These are phyloP conservation scores for Trypoxylus dichotomus DNA, from an alignment of 1,140 invertebrate species.

Conservation along the genomic window DNA sequence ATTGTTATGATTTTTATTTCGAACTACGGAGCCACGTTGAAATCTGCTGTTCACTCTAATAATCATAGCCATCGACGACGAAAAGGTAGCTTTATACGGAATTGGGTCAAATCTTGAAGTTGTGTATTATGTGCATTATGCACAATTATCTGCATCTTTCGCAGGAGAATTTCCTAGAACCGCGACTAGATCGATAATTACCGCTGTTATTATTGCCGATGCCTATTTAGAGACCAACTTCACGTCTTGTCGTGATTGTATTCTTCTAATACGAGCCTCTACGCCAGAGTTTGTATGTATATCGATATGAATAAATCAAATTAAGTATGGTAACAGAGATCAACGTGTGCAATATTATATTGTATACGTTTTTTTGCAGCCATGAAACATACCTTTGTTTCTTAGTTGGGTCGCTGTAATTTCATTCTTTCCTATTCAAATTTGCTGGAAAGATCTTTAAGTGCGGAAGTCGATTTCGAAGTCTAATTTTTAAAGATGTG, in stretches of 20 bases:
- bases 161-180: background rate
- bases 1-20: background rate
- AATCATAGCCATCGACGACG: background rate
- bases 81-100: background rate
- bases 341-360: background rate
- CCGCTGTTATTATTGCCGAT: background rate
- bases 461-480: too few species aligned
- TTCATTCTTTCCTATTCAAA: background rate
- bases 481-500: too few species aligned
- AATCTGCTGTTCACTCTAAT: too few species aligned
- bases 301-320: slow-evolving; percentile 2
- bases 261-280: too few species aligned
- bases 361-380: background rate
- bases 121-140: background rate
- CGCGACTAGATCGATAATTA: background rate
- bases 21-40: background rate
- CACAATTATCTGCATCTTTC: too few species aligned
- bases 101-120: background rate
- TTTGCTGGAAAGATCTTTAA: too few species aligned
- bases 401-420: background rate
- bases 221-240: background rate
- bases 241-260: background rate
- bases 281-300: background rate
- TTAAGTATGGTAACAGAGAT: background rate
- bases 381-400: background rate